phyloP scores from a whole-genome alignment of 2,888 invertebrate genomes.

The Aphodius granarius region DNA sequence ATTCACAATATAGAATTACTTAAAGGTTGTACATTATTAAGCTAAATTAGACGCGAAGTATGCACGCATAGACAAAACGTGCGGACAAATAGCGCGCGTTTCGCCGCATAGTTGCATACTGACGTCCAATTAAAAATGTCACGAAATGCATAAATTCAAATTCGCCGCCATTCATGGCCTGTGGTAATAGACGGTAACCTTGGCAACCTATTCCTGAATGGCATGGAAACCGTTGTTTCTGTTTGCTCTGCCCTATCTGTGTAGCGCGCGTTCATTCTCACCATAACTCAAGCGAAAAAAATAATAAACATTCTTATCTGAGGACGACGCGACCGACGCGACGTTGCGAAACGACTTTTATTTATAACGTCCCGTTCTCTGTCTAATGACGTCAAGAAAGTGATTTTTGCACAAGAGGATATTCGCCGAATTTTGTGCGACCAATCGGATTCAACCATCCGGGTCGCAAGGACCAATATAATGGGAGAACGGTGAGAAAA shows the following conservation, averaged over 20 bases:
- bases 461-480: not conserved
- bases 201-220: not conserved
- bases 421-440: not conserved
- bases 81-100: not conserved
- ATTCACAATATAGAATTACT: not conserved
- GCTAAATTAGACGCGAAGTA: not conserved
- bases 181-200: not conserved
- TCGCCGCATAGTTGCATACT: not conserved
- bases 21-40: not conserved
- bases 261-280: not conserved
- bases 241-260: not conserved
- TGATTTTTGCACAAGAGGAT: not conserved
- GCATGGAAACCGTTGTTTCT: not conserved
- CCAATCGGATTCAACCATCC: not conserved
- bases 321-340: no score
- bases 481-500: no score
- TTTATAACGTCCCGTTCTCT: not conserved
- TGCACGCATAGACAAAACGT: not conserved
- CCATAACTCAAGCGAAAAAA: not conserved
- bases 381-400: not conserved
- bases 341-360: not conserved
- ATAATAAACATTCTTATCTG: not conserved
- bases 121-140: not conserved
- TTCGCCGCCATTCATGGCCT: not conserved
- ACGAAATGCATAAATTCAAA: not conserved